These are phyloP conservation scores for Drosophila mimetica DNA, from an alignment of 2,888 invertebrate species.

Conservation along the genomic window DNA sequence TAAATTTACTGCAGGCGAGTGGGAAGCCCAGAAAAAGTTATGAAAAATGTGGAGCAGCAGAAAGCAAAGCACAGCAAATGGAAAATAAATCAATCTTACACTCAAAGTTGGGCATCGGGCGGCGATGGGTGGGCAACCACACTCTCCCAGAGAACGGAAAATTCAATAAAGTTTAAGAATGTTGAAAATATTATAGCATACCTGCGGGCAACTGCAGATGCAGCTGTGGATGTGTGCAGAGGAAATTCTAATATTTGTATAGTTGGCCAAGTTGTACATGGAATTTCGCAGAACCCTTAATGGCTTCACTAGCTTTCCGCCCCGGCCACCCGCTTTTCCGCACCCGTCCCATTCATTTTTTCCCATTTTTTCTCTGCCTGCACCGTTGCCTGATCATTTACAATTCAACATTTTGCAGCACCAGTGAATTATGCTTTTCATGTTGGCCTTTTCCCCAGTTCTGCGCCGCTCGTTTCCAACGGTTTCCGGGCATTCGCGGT, in stretches of 20 bases:
- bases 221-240: constrained; percentile 11
- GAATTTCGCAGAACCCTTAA: constrained; percentile 48
- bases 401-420: constrained; percentile 71
- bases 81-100: constrained; percentile 77
- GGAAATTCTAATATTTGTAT: constrained; percentile 27
- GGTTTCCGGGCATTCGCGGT: constrained; percentile 28
- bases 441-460: constrained; percentile 51
- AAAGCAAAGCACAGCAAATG: constrained; percentile 52
- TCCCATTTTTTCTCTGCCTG: constrained; percentile 41
- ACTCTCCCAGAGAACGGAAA: constrained; percentile 35
- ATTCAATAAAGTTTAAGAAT: constrained; percentile 68
- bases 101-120: constrained; percentile 41
- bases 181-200: constrained; percentile 30
- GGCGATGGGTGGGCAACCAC: constrained; percentile 19
- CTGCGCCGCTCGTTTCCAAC: constrained; percentile 5
- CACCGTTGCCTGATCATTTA: constrained; percentile 62
- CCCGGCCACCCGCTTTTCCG: not conserved
- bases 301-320: constrained; percentile 30
- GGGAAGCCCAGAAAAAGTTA: constrained; percentile 65
- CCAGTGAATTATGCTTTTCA: constrained; percentile 72
- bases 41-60: constrained; percentile 68
- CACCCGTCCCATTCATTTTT: constrained; percentile 8
- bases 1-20: constrained; percentile 66
- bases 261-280: constrained; percentile 46
- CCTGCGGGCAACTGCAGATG: constrained; percentile 16